These are phyloP conservation scores for Nomada hirtipes DNA, from an alignment of 2,888 invertebrate species.

Conservation along the genomic window DNA sequence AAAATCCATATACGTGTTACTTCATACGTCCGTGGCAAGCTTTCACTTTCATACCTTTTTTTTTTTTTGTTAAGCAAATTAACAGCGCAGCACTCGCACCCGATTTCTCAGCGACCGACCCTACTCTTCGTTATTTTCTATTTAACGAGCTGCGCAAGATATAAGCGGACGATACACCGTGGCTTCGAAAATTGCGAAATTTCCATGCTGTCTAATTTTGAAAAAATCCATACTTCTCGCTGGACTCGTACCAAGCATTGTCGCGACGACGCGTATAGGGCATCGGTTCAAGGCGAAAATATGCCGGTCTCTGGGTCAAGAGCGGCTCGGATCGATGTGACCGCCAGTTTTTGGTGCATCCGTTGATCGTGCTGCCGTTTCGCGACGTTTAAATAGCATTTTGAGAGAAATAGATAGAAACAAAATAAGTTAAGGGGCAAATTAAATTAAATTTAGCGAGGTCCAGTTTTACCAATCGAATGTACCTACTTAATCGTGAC, in stretches of 20 bases:
- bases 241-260: constrained; percentile 38
- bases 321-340: constrained; percentile 37
- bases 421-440: too few species aligned
- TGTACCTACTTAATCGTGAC: too few species aligned
- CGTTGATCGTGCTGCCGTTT: constrained; percentile 3
- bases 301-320: constrained; percentile 61
- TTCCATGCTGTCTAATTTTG: background rate
- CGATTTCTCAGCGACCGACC: background rate
- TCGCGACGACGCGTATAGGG: constrained; percentile 29
- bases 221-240: background rate
- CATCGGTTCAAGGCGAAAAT: constrained; percentile 49
- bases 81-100: background rate
- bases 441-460: background rate
- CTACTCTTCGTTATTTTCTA: background rate
- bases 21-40: constrained; percentile 57
- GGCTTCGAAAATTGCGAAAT: background rate
- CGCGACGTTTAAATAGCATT: background rate
- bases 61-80: background rate
- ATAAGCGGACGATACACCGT: too few species aligned
- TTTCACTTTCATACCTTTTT: constrained; percentile 38
- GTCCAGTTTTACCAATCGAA: background rate
- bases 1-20: constrained; percentile 50
- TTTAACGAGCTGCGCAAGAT: background rate
- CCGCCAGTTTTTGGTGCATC: constrained; percentile 16
- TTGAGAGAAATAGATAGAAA: too few species aligned